Evolutionary conservation across 2,113 vertebrate species (phyloP).

Genomic region (Entomyzon cyanotis): DNA sequence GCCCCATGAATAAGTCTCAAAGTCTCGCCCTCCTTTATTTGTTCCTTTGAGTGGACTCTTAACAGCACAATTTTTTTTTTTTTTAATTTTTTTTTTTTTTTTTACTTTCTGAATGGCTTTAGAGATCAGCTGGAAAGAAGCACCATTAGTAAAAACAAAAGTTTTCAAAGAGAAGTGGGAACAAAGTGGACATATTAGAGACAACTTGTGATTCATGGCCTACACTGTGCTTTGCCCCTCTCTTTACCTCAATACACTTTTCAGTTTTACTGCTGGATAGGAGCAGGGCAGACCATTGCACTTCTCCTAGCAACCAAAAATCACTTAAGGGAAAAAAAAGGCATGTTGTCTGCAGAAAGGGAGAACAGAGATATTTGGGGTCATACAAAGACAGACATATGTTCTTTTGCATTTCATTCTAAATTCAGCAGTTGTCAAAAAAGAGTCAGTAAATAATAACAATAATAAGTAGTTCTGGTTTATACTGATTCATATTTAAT

Average conservation of each 20-base stretch:
- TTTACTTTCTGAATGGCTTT: slow-evolving; percentile 72
- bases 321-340: slow-evolving; percentile 58
- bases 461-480: slow-evolving; percentile 62
- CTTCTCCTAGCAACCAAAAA: slow-evolving; percentile 81
- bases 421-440: slow-evolving; percentile 66
- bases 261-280: slow-evolving; percentile 80
- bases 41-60: slow-evolving; percentile 86
- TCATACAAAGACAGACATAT: slow-evolving; percentile 75
- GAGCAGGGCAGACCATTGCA: slow-evolving; percentile 60
- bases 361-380: slow-evolving; percentile 67
- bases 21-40: slow-evolving; percentile 70
- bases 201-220: slow-evolving; percentile 84
- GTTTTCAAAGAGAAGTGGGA: slow-evolving; percentile 69
- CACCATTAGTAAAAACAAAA: slow-evolving; percentile 76
- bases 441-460: slow-evolving; percentile 54
- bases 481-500: slow-evolving; percentile 55
- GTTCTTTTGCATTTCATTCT: slow-evolving; percentile 71
- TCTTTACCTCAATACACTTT: slow-evolving; percentile 75
- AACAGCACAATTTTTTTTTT: slow-evolving; percentile 50
- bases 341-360: slow-evolving; percentile 66
- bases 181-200: slow-evolving; percentile 73
- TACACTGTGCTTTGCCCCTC: slow-evolving; percentile 68
- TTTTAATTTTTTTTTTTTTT: slow-evolving; percentile 56
- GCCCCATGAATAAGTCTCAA: slow-evolving; percentile 83
- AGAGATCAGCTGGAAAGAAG: slow-evolving; percentile 80